Evolutionary conservation across 2,797 vertebrate genomes (phyloP).

Genomic region (Setipinna tenuifilis): DNA sequence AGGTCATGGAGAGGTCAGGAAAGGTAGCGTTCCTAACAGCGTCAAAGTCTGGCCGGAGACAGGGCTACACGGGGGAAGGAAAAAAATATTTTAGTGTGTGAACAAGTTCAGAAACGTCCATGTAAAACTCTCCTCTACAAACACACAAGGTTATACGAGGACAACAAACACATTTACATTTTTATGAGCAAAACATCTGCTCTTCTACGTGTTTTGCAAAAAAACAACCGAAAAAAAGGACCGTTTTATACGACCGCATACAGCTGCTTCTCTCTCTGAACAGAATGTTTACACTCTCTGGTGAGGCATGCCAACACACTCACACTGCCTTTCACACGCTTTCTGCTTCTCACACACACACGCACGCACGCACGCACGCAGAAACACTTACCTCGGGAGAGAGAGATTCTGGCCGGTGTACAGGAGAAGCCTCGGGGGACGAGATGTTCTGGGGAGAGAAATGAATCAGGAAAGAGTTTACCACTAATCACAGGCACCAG

Average conservation of each 20-base stretch:
- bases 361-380: background rate
- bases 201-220: background rate
- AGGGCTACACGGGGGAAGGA: conserved; percentile 73
- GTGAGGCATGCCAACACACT: background rate
- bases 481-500: background rate
- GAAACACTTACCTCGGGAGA: conserved; percentile 86
- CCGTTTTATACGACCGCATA: background rate
- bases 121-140: too few relatives aligned
- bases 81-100: background rate
- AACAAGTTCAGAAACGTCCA: background rate
- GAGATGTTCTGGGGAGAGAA: conserved; percentile 89
- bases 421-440: conserved; percentile 92
- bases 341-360: background rate
- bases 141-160: background rate
- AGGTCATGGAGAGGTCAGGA: conserved; percentile 81
- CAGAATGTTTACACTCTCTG: background rate
- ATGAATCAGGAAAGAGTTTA: background rate
- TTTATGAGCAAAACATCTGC: background rate
- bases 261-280: conserved; percentile 13
- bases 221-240: too few relatives aligned
- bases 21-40: conserved; percentile 73
- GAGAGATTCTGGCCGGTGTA: conserved; percentile 89
- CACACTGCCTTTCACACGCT: background rate
- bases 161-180: background rate
- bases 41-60: conserved; percentile 86